Evolutionary conservation across 1,140 invertebrate species (phyloP).

Genomic region (Cheumatopsyche charites): DNA sequence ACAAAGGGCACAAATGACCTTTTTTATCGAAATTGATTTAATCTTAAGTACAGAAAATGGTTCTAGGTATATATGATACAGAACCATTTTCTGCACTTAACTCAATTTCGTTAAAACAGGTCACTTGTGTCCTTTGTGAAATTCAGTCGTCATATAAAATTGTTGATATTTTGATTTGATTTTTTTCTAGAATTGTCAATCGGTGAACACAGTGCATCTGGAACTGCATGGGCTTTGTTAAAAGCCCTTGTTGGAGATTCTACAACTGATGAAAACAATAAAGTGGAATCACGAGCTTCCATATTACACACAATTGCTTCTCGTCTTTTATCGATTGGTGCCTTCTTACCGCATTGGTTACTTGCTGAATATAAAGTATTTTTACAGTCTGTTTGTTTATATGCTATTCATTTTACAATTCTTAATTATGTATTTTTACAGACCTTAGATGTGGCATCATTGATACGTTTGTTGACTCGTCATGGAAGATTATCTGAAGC

Average conservation of each 20-base stretch:
- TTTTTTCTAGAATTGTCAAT: slow-evolving; percentile 43
- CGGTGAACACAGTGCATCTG: slow-evolving; percentile 44
- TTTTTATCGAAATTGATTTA: no score
- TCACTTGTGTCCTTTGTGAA: no score
- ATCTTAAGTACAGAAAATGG: no score
- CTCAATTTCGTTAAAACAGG: no score
- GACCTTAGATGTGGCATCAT: slow-evolving; percentile 50
- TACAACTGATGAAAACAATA: neutral
- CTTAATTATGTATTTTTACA: slow-evolving; percentile 6
- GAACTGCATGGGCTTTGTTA: slow-evolving; percentile 42
- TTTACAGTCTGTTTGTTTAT: neutral
- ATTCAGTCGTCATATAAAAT: no score
- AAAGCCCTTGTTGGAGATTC: slow-evolving; percentile 30
- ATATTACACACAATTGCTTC: slow-evolving; percentile 55
- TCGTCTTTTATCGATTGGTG: slow-evolving; percentile 55
- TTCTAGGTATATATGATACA: no score
- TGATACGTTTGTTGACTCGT: slow-evolving; percentile 52
- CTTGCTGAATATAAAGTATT: slow-evolving; percentile 57
- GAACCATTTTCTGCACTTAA: no score
- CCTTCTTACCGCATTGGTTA: slow-evolving; percentile 59
- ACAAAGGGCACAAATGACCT: no score
- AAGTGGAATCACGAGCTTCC: slow-evolving; percentile 52
- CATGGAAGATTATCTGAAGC: slow-evolving; percentile 55
- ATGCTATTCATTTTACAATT: slow-evolving; percentile 19
- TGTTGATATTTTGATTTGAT: neutral